Conservation (phyloP, 2,113 vertebrate species). For the Ancistrus triradiatus region DNA sequence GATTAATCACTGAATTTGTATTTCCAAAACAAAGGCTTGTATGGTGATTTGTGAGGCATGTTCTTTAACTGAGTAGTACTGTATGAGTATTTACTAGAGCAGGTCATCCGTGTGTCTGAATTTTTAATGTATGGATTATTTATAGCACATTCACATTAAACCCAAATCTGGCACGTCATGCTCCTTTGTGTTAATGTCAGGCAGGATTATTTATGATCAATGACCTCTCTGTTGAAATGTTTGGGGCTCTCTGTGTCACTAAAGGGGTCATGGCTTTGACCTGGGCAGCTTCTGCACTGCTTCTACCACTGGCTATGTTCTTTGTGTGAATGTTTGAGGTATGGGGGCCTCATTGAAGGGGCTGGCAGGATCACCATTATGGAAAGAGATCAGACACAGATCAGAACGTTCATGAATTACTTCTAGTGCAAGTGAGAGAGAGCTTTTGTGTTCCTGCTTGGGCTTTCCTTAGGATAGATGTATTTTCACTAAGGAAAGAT, state of each 20-base stretch:
- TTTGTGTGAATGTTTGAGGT: background rate
- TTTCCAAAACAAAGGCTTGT: no score
- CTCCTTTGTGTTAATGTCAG: background rate
- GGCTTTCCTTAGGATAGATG: no score
- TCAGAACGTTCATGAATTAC: conserved; percentile 36
- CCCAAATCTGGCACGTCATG: no score
- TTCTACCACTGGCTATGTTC: background rate
- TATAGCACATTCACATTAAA: no score
- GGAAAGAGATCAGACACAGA: conserved; percentile 28
- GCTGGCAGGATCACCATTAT: conserved; percentile 16
- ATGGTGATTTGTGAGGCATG: no score
- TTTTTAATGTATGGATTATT: no score
- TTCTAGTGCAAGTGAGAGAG: conserved; percentile 9
- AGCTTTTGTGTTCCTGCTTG: conserved; percentile 25
- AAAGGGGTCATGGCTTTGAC: background rate
- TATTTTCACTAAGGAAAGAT: conserved; percentile 1
- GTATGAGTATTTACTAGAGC: no score
- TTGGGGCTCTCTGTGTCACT: background rate
- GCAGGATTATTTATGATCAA: background rate
- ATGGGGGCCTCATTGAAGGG: conserved; percentile 11
- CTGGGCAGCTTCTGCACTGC: background rate
- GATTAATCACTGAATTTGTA: no score
- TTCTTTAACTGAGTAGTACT: no score
- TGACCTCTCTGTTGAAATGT: background rate
- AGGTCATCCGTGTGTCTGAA: no score